Percentiles rank a stretch among this genome's conserved stretches.
These are phyloP conservation scores for Griposia aprilina DNA, from an alignment of 2,888 invertebrate species.

Conservation along the genomic window DNA sequence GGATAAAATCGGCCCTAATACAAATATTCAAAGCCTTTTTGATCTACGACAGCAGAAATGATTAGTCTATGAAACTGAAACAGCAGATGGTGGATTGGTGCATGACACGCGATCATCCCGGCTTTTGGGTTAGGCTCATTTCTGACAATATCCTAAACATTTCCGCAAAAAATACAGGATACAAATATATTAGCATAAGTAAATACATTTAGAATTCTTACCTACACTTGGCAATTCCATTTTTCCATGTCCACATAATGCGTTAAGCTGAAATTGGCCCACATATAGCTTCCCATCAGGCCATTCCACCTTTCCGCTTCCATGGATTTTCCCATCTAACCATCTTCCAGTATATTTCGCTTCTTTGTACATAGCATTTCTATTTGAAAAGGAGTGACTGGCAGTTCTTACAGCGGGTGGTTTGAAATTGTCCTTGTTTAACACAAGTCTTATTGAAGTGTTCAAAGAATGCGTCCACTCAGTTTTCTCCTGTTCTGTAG, in stretches of 20 bases:
- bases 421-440: conserved; percentile 92
- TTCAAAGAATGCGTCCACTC: conserved; percentile 95
- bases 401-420: conserved; percentile 94
- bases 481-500: conserved; percentile 93
- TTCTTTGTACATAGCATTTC: conserved; percentile 93
- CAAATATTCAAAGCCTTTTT: not conserved
- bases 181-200: not conserved
- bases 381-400: conserved; percentile 92
- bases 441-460: conserved; percentile 92
- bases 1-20: not conserved
- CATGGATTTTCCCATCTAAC: conserved; percentile 96
- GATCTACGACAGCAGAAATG: not conserved
- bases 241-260: conserved; percentile 93
- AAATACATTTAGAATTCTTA: conserved; percentile 71
- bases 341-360: conserved; percentile 95
- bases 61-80: not conserved
- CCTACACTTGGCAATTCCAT: conserved; percentile 92
- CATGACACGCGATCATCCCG: too few species aligned
- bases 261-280: conserved; percentile 95
- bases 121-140: not conserved
- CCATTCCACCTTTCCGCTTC: conserved; percentile 95
- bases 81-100: not conserved
- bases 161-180: not conserved
- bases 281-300: conserved; percentile 94
- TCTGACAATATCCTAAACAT: not conserved